Conservation (phyloP, 2,888 invertebrate species). For the Oxystoma pomonae region DNA sequence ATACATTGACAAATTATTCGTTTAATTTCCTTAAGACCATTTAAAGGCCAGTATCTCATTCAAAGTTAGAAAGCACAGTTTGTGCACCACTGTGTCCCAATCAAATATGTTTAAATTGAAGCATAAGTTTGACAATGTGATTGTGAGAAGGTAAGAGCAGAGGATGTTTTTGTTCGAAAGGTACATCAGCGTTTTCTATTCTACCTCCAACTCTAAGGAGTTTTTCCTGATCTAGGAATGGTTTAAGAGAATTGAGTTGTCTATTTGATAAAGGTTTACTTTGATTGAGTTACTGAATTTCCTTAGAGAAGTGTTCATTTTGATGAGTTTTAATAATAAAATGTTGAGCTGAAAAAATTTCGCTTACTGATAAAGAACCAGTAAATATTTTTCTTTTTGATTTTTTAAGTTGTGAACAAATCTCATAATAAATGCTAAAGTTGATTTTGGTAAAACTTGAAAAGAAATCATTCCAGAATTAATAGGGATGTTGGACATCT, state of each 20-base stretch:
- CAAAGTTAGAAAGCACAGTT: conserved; percentile 16
- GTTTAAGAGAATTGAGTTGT: conserved; percentile 14
- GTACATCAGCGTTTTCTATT: conserved; percentile 15
- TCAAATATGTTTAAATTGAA: conserved; percentile 12
- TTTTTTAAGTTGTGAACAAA: too few species aligned
- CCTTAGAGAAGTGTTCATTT: conserved; percentile 12
- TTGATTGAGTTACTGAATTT: conserved; percentile 11
- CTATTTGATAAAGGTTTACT: conserved; percentile 16
- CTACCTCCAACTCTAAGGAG: conserved; percentile 22
- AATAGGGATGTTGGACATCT: not conserved
- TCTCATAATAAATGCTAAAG: too few species aligned
- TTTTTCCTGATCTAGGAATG: conserved; percentile 15
- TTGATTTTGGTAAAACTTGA: too few species aligned
- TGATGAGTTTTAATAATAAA: conserved; percentile 13
- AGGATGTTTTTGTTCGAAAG: conserved; percentile 18
- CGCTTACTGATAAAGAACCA: too few species aligned
- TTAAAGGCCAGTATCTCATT: conserved; percentile 20
- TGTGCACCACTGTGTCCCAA: conserved; percentile 16
- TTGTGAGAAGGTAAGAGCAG: conserved; percentile 14
- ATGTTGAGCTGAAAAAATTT: conserved; percentile 7
- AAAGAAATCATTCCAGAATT: conserved; percentile 9
- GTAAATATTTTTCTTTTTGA: too few species aligned
- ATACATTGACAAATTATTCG: conserved; percentile 18
- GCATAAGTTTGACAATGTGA: conserved; percentile 6
- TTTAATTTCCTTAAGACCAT: conserved; percentile 15